These are phyloP conservation scores for Neelides sp. DNA, from an alignment of 1,140 invertebrate genomes.

Conservation along the genomic window DNA sequence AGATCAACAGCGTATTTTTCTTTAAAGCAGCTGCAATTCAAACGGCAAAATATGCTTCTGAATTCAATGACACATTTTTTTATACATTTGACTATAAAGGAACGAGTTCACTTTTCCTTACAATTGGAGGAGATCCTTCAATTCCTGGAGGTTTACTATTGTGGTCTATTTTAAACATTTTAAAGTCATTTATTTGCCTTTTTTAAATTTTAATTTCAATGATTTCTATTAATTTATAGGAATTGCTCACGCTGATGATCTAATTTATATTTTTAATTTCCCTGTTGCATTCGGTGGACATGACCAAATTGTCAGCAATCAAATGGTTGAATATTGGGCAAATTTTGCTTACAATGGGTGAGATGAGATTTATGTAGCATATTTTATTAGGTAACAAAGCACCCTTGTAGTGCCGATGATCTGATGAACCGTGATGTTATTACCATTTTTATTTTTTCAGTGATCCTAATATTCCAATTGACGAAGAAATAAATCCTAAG, in stretches of 20 bases:
- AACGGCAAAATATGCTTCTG: neutral
- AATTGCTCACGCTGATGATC: neutral
- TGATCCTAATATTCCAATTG: too few relatives aligned
- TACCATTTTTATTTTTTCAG: too few relatives aligned
- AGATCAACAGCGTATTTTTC: neutral
- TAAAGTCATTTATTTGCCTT: too few relatives aligned
- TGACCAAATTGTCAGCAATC: neutral
- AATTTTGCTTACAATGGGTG: neutral
- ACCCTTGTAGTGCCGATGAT: too few relatives aligned
- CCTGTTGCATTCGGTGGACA: neutral
- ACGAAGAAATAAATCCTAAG: too few relatives aligned
- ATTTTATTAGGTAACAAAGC: too few relatives aligned
- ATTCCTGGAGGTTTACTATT: too few relatives aligned
- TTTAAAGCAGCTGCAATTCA: neutral
- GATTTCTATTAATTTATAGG: too few relatives aligned
- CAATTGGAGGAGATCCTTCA: neutral
- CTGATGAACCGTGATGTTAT: too few relatives aligned
- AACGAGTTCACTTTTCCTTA: neutral
- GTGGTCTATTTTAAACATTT: too few relatives aligned
- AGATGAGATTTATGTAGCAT: too few relatives aligned
- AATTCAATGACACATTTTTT: neutral
- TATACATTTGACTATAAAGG: neutral
- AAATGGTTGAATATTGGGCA: neutral
- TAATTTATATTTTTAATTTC: neutral
- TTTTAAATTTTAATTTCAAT: too few relatives aligned